Base-by-base conservation (phyloP, 2,113 vertebrate species). In the Periophthalmus modestus region DNA sequence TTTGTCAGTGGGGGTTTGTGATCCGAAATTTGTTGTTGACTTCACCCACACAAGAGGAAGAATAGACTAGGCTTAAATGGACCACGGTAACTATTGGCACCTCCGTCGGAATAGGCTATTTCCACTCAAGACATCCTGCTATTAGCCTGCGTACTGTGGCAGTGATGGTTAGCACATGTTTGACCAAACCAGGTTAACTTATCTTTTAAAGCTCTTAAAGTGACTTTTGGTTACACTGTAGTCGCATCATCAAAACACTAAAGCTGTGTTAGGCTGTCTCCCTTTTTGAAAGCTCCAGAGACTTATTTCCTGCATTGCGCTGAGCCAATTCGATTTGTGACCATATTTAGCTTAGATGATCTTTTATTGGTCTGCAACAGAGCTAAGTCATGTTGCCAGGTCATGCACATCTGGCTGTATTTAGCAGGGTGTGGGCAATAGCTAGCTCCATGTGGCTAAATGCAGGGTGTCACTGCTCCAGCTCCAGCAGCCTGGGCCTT, bases 391-490 rank as follows among this genome's bases (percentile, higher is more conserved):
- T 62, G 74, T 80, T 87, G 82, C 82, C 76, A 84, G 81, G 85
- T 72, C 43, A 76, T 81, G 71, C 85, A 91, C 89, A 92, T 91
- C 88, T 90, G 90, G 86, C 82, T 91, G 83, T 86, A 80, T 89
- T 92, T 92, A 91, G 85, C 87, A 85, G 91, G 90, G 91, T 90
- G 91, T 90, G 90, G 89, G 87, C 82, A 21, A 65, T 85, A 82
- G 77, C 89, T 82, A 81, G 89, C 77, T 74, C 89, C 89, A 89
- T 90, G 87, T 85, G 84, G 86, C 89, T 91, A 92, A 92, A 87
- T 92, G 90, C 89, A 93, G 88, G 89, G 90, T 91, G 90, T 93
- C 89, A 88, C 90, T 89, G 84, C 83, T 91, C 82, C 89, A 88
- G 78, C 89, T 75, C 90, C 87, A 77, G 83, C 82, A 81, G 70